phyloP scores from a whole-genome alignment of 1,140 invertebrate genomes.

The Bombus superbus region DNA sequence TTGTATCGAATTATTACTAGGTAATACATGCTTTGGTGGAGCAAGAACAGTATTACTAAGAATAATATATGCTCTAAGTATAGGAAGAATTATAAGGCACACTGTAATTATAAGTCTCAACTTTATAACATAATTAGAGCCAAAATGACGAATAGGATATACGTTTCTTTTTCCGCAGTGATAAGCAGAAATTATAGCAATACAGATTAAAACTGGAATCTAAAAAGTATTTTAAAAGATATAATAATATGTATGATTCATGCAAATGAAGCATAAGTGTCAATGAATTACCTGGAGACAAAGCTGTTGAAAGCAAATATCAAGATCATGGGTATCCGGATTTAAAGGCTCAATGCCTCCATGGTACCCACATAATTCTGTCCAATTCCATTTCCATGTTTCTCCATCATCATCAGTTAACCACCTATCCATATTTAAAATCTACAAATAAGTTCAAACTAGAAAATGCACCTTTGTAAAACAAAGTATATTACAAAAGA shows the following conservation, averaged over 20 bases:
- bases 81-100: conserved; percentile 85
- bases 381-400: conserved; percentile 87
- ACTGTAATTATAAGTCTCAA: conserved; percentile 85
- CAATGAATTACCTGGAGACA: conserved; percentile 84
- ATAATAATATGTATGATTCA: not conserved
- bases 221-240: conserved; percentile 74
- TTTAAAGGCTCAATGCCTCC: conserved; percentile 87
- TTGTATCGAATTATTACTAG: conserved; percentile 3
- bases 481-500: not conserved
- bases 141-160: conserved; percentile 83
- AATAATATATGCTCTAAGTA: conserved; percentile 86
- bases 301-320: conserved; percentile 91
- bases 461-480: not conserved
- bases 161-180: conserved; percentile 87
- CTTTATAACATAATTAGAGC: conserved; percentile 85
- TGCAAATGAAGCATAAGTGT: not conserved
- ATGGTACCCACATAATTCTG: conserved; percentile 87
- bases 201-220: conserved; percentile 87
- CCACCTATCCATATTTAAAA: conserved; percentile 59
- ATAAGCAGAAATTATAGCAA: conserved; percentile 89
- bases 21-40: conserved; percentile 14
- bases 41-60: conserved; percentile 77
- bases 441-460: conserved; percentile 2
- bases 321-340: conserved; percentile 87
- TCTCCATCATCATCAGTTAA: conserved; percentile 18